A percentile compares a stretch with the other conserved stretches of the same genome.
Conservation (phyloP, 2,888 invertebrate species). For the Acronicta psi region DNA sequence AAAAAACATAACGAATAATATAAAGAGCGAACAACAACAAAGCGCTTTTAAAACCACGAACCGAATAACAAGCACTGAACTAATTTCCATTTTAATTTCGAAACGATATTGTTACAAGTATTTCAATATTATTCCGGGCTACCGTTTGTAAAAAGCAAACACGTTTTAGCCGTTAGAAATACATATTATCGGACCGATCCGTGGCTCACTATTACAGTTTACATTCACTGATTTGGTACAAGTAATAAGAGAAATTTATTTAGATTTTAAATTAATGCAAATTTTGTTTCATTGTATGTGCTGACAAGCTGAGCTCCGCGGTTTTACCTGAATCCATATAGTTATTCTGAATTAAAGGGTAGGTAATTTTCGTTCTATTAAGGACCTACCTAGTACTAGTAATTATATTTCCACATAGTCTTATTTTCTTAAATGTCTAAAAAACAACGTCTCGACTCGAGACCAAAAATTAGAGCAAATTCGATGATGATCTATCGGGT, state of each 20-base stretch:
- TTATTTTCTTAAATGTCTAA: too few relatives aligned
- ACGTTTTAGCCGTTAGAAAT: conserved; percentile 63
- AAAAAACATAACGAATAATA: not conserved
- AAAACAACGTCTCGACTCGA: too few relatives aligned
- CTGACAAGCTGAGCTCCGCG: too few relatives aligned
- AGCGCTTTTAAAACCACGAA: not conserved
- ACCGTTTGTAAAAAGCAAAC: conserved; percentile 56
- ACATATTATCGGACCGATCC: conserved; percentile 77
- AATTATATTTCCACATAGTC: too few relatives aligned
- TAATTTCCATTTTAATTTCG: conserved; percentile 34
- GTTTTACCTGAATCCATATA: too few relatives aligned
- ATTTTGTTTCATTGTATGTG: too few relatives aligned
- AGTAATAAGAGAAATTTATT: conserved; percentile 42
- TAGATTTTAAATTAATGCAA: too few relatives aligned
- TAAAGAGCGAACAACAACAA: not conserved
- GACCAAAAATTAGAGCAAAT: too few relatives aligned
- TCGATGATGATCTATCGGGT: too few relatives aligned
- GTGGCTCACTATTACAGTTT: conserved; percentile 77
- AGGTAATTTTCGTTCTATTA: too few relatives aligned
- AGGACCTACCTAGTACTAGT: too few relatives aligned
- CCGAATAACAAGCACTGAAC: conserved; percentile 17
- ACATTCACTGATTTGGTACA: conserved; percentile 63
- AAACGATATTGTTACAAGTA: conserved; percentile 40
- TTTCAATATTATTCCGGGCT: conserved; percentile 43
- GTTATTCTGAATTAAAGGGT: too few relatives aligned